These are phyloP conservation scores for Protophormia terraenovae DNA, from an alignment of 2,888 invertebrate genomes.

Conservation along the genomic window DNA sequence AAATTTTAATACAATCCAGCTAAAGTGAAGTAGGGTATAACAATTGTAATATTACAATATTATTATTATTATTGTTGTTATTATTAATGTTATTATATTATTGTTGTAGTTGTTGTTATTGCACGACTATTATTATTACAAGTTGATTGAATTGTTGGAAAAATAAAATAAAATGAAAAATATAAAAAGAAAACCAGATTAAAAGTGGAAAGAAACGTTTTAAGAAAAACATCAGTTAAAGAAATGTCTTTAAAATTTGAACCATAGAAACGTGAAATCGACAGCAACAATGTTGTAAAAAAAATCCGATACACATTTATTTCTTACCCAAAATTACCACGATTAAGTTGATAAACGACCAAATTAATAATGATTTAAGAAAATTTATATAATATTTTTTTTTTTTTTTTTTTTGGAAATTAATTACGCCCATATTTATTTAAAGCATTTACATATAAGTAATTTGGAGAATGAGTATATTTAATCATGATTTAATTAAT, in stretches of 20 bases:
- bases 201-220: constrained; percentile 47
- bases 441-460: too few relatives aligned
- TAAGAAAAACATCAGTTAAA: constrained; percentile 27
- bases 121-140: constrained; percentile 1
- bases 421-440: too few relatives aligned
- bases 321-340: not conserved
- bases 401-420: too few relatives aligned
- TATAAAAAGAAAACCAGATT: constrained; percentile 10
- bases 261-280: constrained; percentile 37
- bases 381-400: not conserved
- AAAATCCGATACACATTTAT: not conserved
- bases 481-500: constrained; percentile 53
- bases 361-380: not conserved
- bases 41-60: constrained; percentile 15
- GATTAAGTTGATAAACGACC: not conserved
- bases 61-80: constrained; percentile 11
- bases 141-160: constrained; percentile 41
- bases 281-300: constrained; percentile 43
- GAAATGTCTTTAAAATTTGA: constrained; percentile 51
- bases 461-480: not conserved
- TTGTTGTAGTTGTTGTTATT: not conserved
- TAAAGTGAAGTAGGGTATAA: too few relatives aligned
- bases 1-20: too few relatives aligned
- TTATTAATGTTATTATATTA: too few relatives aligned
- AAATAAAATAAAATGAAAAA: constrained; percentile 5